Percentiles rank a stretch among this genome's conserved stretches.
Conservation (phyloP, 2,888 invertebrate species). For the Leptopilina drosophilae region DNA sequence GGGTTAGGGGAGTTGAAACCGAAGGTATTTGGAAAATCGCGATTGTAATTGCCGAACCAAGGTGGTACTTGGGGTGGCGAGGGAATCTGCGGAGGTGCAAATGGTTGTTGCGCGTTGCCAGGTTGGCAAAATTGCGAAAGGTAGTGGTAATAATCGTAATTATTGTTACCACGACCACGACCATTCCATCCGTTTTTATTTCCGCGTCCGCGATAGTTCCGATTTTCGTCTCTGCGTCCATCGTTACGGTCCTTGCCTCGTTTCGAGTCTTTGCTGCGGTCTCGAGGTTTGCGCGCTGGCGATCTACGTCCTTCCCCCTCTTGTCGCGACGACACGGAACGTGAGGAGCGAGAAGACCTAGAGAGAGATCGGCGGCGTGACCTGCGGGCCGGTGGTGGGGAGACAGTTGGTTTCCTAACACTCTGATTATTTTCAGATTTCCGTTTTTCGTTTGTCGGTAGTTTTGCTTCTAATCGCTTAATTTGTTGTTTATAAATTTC, state of each 20-base stretch:
- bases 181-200: too few species aligned
- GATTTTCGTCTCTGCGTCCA: too few species aligned
- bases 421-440: not conserved
- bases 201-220: too few species aligned
- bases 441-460: not conserved
- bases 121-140: not conserved
- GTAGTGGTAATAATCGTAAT: too few species aligned
- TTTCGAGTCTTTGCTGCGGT: not conserved
- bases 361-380: not conserved
- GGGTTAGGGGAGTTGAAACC: too few species aligned
- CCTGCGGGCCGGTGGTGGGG: not conserved
- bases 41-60: too few species aligned
- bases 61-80: too few species aligned
- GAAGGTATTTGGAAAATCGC: too few species aligned
- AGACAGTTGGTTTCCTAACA: not conserved
- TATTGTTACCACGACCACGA: too few species aligned
- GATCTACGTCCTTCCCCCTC: not conserved
- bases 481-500: not conserved
- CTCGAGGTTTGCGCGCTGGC: not conserved
- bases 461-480: not conserved
- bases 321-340: not conserved
- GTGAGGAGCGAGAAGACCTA: not conserved
- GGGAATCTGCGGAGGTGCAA: not conserved
- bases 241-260: too few species aligned
- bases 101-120: not conserved